Conservation (phyloP, 1,140 invertebrate genomes). For the Cydia strobilella region DNA sequence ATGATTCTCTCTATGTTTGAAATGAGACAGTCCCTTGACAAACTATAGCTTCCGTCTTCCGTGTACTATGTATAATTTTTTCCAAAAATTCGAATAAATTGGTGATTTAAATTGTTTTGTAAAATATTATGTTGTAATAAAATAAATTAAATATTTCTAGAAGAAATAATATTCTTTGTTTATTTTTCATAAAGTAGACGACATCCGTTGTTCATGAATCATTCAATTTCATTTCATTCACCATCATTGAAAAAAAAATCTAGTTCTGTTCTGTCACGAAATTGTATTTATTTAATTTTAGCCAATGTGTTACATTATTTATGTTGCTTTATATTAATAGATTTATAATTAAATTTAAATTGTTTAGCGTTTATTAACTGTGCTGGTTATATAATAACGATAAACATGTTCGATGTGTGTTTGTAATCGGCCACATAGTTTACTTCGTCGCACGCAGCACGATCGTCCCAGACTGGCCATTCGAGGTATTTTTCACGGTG, state of each 20-base stretch:
- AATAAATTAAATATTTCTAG: too few relatives aligned
- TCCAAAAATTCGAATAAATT: not conserved
- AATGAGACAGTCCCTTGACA: too few relatives aligned
- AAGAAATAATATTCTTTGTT: constrained; percentile 2
- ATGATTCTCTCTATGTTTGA: too few relatives aligned
- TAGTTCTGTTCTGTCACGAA: constrained; percentile 40
- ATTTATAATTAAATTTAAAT: constrained; percentile 39
- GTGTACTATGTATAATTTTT: not conserved
- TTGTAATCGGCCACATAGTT: constrained; percentile 51
- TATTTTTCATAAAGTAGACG: constrained; percentile 28
- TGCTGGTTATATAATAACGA: constrained; percentile 34
- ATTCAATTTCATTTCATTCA: constrained; percentile 39
- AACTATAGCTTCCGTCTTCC: too few relatives aligned
- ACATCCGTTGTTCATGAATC: constrained; percentile 31
- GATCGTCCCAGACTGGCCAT: constrained; percentile 55
- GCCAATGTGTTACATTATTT: constrained; percentile 39
- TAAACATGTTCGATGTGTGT: constrained; percentile 48
- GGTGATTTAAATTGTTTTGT: not conserved
- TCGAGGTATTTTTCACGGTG: constrained; percentile 48
- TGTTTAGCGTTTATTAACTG: constrained; percentile 49
- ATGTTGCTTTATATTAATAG: constrained; percentile 40
- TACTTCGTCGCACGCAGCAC: constrained; percentile 66
- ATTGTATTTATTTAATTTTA: constrained; percentile 42
- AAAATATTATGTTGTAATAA: too few relatives aligned
- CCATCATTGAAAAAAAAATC: constrained; percentile 40